Evolutionary conservation across 2,113 vertebrate genomes (phyloP), one percentile per base, ranked within the genome.

Genomic region (Hippocampus mohnikei): DNA sequence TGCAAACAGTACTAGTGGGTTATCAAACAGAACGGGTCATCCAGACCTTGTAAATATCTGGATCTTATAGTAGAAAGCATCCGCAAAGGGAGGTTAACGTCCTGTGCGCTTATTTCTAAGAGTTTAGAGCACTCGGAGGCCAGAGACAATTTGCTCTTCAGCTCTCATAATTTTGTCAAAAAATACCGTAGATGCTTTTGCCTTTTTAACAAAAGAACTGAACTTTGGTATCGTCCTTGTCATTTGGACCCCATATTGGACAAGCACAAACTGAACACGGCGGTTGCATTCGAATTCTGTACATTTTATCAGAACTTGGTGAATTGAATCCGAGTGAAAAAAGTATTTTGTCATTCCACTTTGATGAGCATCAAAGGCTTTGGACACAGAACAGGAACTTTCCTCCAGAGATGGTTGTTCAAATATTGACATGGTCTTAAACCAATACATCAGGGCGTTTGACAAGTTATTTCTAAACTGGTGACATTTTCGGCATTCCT

Each of bases 21-120:
- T 72, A 77, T 66, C 80, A 81, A 80, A 86, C 81, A 86, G 12
- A 70, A 59, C 66, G 67, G 85, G 85, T 85, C 79, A 78, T 1
- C 33, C 69, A 80, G 83, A 75, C 84, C 80, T 76, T 70, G 77
- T 69, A 81, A 82, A 87, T 66, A 80, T 46, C 25, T 1, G 12
- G 65, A 68, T 71, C 27, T 66, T 71, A 58, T 66, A 50, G 66
- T 7, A 33, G 44, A 44, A 59, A 29, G 5, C 5, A 15, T 42
- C 62, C 68, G 53, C 72, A 75, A 74, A 72, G 33, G 65, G 25
- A 58, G 62, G 77, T 72, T 15, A 62, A 71, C 13, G 66, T 73
- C 56, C 68, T 66, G 12, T 60, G 74, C 68, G 48, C n/a, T 56
- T 23, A 64, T 33, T 70, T 68, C 65, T 65, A 67, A 73, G 16